phyloP scores from a whole-genome alignment of 2,113 vertebrate species.

The Amia ocellicauda region DNA sequence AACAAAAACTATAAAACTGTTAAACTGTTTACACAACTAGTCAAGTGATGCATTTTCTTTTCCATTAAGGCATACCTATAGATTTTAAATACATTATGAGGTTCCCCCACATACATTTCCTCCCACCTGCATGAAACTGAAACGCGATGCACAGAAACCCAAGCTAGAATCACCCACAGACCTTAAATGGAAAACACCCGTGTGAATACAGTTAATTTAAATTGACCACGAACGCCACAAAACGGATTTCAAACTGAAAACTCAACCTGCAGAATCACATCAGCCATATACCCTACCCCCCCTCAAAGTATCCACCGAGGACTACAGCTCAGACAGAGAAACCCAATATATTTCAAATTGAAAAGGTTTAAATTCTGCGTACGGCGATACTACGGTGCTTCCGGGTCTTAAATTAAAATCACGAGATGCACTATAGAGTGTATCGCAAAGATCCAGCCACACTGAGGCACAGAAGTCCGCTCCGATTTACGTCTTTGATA shows the following conservation, averaged over 20 bases:
- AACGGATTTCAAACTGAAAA: not conserved
- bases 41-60: too few species aligned
- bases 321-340: not conserved
- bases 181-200: not conserved
- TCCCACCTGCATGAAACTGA: too few species aligned
- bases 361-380: not conserved
- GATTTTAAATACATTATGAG: too few species aligned
- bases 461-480: too few species aligned
- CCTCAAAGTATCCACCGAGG: not conserved
- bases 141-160: not conserved
- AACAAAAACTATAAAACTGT: too few species aligned
- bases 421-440: too few species aligned
- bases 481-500: too few species aligned
- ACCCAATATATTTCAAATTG: not conserved
- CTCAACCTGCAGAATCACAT: not conserved
- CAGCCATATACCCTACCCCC: not conserved
- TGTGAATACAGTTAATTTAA: not conserved
- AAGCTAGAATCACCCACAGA: not conserved
- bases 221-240: not conserved
- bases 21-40: too few species aligned
- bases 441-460: too few species aligned
- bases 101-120: too few species aligned
- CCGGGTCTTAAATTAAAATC: too few species aligned
- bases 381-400: not conserved
- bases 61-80: too few species aligned